phyloP scores from a whole-genome alignment of 2,797 vertebrate genomes.

The Poeciliopsis presidionis region DNA sequence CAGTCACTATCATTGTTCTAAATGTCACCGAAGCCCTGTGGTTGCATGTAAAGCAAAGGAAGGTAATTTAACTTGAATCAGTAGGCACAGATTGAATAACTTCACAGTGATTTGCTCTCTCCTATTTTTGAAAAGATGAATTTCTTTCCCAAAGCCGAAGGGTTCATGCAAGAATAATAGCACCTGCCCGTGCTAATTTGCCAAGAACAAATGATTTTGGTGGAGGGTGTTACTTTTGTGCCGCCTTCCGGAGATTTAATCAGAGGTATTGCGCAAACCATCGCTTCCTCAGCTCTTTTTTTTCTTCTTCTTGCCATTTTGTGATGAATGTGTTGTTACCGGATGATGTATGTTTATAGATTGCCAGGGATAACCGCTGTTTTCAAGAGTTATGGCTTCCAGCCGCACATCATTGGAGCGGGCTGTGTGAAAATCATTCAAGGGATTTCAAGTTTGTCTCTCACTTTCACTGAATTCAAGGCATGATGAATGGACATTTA shows the following conservation, averaged over 20 bases:
- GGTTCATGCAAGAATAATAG: constrained; percentile 73
- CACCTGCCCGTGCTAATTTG: constrained; percentile 76
- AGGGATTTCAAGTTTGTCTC: constrained; percentile 65
- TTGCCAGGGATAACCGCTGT: constrained; percentile 83
- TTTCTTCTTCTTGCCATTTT: constrained; percentile 30
- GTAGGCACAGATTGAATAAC: constrained; percentile 68
- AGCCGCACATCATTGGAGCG: constrained; percentile 70
- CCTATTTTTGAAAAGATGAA: constrained; percentile 66
- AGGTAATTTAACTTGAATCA: constrained; percentile 67
- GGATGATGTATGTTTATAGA: constrained; percentile 87
- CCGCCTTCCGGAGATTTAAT: constrained; percentile 77
- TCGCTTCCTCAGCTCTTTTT: constrained; percentile 65
- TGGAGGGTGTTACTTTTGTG: constrained; percentile 82
- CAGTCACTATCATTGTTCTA: constrained; percentile 60
- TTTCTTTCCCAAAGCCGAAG: constrained; percentile 65
- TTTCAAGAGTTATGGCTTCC: constrained; percentile 87
- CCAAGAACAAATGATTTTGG: constrained; percentile 76
- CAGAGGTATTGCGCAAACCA: constrained; percentile 80
- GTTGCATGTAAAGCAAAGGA: constrained; percentile 62
- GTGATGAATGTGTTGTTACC: constrained; percentile 88
- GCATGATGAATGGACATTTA: constrained; percentile 61
- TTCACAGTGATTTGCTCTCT: constrained; percentile 63
- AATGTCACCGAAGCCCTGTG: constrained; percentile 50
- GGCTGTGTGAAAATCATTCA: constrained; percentile 79
- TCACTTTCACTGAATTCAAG: constrained; percentile 51